Percentiles rank a stretch among this genome's conserved stretches.
Conservation (phyloP, 2,888 invertebrate genomes). For the Pristionchus maxplancki region DNA sequence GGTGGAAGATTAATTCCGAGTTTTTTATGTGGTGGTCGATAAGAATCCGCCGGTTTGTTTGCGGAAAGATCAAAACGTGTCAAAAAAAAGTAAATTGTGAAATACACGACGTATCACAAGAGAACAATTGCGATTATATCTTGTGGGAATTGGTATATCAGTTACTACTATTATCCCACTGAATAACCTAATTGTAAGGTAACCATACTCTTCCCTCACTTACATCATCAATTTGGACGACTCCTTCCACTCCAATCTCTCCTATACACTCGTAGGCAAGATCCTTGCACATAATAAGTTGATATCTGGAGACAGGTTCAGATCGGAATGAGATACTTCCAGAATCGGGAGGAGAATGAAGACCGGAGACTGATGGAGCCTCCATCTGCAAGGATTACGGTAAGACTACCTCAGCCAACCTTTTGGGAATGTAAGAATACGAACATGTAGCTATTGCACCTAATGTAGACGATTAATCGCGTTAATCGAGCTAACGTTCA, state of each 20-base stretch:
- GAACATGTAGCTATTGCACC: background rate
- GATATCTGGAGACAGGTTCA: background rate
- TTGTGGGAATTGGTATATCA: background rate
- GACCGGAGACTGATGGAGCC: conserved; percentile 25
- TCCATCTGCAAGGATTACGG: background rate
- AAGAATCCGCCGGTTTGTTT: background rate
- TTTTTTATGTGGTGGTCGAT: background rate
- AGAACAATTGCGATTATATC: background rate
- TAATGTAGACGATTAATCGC: background rate
- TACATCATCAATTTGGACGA: conserved; percentile 73
- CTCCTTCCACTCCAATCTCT: conserved; percentile 66
- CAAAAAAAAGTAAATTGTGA: background rate
- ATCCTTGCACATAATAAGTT: conserved; percentile 56
- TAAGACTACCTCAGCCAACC: background rate
- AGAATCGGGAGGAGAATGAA: background rate
- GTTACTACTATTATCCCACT: background rate
- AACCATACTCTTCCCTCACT: conserved; percentile 38
- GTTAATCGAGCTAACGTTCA: background rate
- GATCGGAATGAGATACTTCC: conserved; percentile 38
- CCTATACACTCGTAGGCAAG: conserved; percentile 70
- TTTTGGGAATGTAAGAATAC: background rate
- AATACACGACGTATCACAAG: background rate
- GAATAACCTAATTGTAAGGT: too few species aligned
- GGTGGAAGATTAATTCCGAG: background rate
- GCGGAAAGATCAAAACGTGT: conserved; percentile 1